Percentiles rank a stretch among this genome's conserved stretches.
phyloP scores from a whole-genome alignment of 1,140 invertebrate genomes.

The Meloidogyne hapla region DNA sequence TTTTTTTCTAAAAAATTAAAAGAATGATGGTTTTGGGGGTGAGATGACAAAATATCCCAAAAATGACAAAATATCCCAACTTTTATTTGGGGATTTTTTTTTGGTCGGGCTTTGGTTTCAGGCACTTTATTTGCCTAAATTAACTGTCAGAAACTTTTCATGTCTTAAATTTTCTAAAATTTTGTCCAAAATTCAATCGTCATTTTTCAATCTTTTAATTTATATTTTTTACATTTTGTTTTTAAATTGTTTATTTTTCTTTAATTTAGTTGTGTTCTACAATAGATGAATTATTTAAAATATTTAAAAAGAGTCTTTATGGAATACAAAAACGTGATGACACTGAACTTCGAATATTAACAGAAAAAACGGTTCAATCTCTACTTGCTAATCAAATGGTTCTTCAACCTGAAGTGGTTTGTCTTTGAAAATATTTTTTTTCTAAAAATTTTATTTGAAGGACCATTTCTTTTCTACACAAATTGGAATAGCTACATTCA shows the following conservation, averaged over 20 bases:
- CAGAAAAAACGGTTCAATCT: conserved; percentile 5
- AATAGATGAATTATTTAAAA: conserved; percentile 22
- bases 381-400: conserved; percentile 16
- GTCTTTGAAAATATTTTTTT: neutral
- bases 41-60: neutral
- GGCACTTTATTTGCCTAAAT: too few species aligned
- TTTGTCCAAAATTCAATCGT: too few species aligned
- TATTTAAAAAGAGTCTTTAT: conserved; percentile 19
- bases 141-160: too few species aligned
- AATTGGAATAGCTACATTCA: conserved; percentile 43
- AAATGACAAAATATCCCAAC: too few species aligned
- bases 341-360: conserved; percentile 17
- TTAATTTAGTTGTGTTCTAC: conserved; percentile 22
- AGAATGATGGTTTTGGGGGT: neutral
- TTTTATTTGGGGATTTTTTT: neutral
- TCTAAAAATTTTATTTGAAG: neutral
- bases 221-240: neutral
- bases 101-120: too few species aligned
- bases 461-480: conserved; percentile 31
- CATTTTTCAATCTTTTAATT: neutral
- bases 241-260: neutral
- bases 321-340: conserved; percentile 18
- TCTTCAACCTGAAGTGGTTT: conserved; percentile 18
- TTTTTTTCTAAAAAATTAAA: neutral
- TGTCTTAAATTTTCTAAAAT: too few species aligned